Conservation (phyloP, 1,140 invertebrate genomes). For the Ectropis grisescens region DNA sequence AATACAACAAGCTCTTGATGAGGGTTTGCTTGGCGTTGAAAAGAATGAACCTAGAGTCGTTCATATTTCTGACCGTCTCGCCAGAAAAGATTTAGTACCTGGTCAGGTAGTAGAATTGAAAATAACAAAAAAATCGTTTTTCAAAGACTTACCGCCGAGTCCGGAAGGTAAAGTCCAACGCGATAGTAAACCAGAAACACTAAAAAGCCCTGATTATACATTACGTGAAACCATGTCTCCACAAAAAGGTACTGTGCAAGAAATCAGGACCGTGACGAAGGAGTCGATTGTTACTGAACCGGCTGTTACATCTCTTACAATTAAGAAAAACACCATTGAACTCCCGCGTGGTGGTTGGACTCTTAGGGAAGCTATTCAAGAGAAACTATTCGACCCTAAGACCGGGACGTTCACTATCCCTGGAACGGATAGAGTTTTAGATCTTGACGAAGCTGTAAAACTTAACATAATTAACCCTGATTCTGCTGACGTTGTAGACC, state of each 20-base stretch:
- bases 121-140: conserved; percentile 68
- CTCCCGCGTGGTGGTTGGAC: conserved; percentile 87
- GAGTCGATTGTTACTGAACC: conserved; percentile 60
- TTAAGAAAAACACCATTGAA: conserved; percentile 75
- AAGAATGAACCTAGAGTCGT: conserved; percentile 61
- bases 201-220: conserved; percentile 51
- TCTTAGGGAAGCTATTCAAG: conserved; percentile 81
- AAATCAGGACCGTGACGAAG: conserved; percentile 42
- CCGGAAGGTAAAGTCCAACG: conserved; percentile 53
- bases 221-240: conserved; percentile 30
- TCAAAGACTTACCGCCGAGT: conserved; percentile 57
- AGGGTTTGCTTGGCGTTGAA: conserved; percentile 76
- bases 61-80: conserved; percentile 43
- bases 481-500: conserved; percentile 85
- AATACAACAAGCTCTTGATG: conserved; percentile 85
- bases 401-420: conserved; percentile 90
- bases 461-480: conserved; percentile 87
- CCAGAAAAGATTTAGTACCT: conserved; percentile 53
- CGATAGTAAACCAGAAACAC: conserved; percentile 61
- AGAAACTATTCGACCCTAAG: conserved; percentile 83
- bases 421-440: conserved; percentile 85
- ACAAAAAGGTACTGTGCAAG: conserved; percentile 25
- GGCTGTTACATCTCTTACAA: conserved; percentile 48
- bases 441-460: conserved; percentile 89
- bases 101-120: conserved; percentile 65